Conservation (phyloP, 2,888 invertebrate genomes). For the Aleiodes leptofemur region DNA sequence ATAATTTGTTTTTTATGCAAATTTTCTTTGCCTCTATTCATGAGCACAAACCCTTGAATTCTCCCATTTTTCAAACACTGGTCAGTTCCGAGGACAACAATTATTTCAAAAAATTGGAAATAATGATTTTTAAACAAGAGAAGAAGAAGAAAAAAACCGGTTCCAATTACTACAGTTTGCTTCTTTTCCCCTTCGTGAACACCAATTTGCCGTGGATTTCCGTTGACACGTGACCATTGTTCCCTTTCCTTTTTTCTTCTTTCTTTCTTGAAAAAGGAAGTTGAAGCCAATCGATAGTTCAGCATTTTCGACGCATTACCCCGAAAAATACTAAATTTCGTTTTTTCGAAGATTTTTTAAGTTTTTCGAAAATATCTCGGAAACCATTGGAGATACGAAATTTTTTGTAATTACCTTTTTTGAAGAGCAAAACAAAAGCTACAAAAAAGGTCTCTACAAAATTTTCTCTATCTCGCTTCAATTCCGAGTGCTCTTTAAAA, state of each 20-base stretch:
- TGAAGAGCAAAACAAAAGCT: too few relatives aligned
- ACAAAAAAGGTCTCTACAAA: too few relatives aligned
- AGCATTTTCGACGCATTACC: not conserved
- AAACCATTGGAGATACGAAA: too few relatives aligned
- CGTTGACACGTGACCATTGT: conserved; percentile 42
- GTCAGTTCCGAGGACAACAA: conserved; percentile 25
- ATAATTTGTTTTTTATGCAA: not conserved
- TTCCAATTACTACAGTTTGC: conserved; percentile 40
- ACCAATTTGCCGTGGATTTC: conserved; percentile 37
- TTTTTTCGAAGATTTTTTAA: too few relatives aligned
- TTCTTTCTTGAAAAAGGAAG: conserved; percentile 12
- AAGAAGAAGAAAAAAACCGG: conserved; percentile 32
- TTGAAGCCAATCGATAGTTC: not conserved
- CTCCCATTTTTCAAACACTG: conserved; percentile 6
- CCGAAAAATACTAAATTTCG: too few relatives aligned
- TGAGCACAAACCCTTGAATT: not conserved
- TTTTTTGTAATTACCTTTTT: too few relatives aligned
- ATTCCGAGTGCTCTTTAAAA: too few relatives aligned
- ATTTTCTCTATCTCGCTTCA: too few relatives aligned
- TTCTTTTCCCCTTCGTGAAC: not conserved
- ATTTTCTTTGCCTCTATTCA: not conserved
- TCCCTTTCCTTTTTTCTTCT: not conserved
- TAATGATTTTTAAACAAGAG: conserved; percentile 20
- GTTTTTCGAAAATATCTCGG: too few relatives aligned
- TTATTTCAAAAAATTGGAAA: conserved; percentile 43